Conservation (phyloP, 2,888 invertebrate species). For the Rhogogaster chlorosoma region DNA sequence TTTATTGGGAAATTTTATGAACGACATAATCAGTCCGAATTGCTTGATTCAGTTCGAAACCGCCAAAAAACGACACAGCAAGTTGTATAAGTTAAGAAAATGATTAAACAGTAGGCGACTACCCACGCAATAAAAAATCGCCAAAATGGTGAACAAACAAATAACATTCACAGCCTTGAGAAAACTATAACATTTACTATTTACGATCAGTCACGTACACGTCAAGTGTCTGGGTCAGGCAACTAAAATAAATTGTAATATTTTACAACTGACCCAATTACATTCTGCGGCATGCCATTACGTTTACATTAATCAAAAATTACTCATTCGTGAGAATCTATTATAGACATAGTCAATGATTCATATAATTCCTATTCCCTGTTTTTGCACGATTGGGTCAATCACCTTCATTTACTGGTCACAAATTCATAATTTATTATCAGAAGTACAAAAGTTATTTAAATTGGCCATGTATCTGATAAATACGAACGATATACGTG, state of each 20-base stretch:
- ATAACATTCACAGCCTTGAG: neutral
- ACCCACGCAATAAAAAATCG: neutral
- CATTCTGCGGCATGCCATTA: neutral
- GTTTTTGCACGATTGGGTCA: neutral
- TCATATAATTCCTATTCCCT: neutral
- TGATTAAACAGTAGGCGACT: neutral
- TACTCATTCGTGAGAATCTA: neutral
- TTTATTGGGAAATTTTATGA: neutral
- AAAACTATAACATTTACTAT: neutral
- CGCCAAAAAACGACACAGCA: neutral
- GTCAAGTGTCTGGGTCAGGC: neutral
- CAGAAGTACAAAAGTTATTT: neutral
- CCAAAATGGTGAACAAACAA: neutral
- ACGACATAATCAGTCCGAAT: neutral
- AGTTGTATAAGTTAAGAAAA: neutral
- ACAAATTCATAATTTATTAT: slow-evolving; percentile 10
- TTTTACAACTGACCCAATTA: slow-evolving; percentile 30
- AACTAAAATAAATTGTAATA: slow-evolving; percentile 36
- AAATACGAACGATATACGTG: neutral
- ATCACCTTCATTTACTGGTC: neutral
- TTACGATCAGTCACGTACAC: neutral
- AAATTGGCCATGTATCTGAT: neutral
- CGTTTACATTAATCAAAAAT: slow-evolving; percentile 15
- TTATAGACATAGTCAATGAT: slow-evolving; percentile 12
- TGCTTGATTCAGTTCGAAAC: neutral